These are phyloP conservation scores for Oreochromis grahami DNA, from an alignment of 2,797 vertebrate species.

Conservation along the genomic window DNA sequence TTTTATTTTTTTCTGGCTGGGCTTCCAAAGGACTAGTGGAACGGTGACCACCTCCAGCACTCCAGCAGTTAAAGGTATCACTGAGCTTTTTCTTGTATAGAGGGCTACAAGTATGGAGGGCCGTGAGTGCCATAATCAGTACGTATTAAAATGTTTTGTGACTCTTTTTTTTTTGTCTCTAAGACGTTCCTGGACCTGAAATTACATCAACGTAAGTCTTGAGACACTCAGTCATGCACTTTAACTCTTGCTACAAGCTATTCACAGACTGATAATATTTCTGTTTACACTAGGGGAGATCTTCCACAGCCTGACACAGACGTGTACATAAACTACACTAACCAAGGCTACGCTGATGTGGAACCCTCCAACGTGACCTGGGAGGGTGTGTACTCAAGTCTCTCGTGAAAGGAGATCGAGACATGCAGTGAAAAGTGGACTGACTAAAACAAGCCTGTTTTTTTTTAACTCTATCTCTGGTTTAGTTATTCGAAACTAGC, in stretches of 20 bases:
- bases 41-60: background rate
- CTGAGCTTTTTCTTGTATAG: background rate
- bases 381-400: constrained; percentile 44
- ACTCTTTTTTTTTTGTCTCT: background rate
- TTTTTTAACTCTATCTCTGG: background rate
- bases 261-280: background rate
- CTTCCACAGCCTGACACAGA: background rate
- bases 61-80: constrained; percentile 31
- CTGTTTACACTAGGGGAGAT: constrained; percentile 12
- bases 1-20: constrained; percentile 15
- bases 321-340: constrained; percentile 68
- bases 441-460: background rate
- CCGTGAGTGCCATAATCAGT: background rate
- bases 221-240: background rate
- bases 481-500: rapidly evolving
- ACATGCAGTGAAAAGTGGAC: background rate
- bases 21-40: background rate
- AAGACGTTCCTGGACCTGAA: constrained; percentile 15
- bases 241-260: background rate
- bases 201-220: constrained; percentile 48
- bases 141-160: background rate
- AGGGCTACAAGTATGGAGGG: background rate
- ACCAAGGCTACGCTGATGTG: constrained; percentile 49
- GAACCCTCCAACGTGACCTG: background rate
- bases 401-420: constrained; percentile 31